These are phyloP conservation scores for Drosophila percnosoma DNA, from an alignment of 2,888 invertebrate genomes.

Conservation along the genomic window DNA sequence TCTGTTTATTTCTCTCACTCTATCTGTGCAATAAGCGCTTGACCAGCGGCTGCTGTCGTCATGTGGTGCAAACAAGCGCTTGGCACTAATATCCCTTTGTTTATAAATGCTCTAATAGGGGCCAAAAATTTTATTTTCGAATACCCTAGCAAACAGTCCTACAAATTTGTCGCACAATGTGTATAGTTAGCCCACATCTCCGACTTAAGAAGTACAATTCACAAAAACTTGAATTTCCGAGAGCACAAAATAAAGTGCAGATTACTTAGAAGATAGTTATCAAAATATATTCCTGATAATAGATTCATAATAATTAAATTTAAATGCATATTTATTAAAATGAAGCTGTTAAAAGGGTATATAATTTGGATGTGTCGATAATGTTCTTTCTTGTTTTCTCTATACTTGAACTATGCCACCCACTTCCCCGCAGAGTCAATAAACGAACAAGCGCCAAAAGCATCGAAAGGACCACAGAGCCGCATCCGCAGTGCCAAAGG, in stretches of 20 bases:
- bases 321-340: not conserved
- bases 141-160: not conserved
- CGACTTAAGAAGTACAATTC: not conserved
- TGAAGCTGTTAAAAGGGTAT: not conserved
- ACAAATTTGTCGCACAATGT: not conserved
- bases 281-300: not conserved
- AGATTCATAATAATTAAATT: not conserved
- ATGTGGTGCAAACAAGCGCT: constrained; percentile 57
- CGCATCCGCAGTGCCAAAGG: constrained; percentile 35
- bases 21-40: constrained; percentile 41
- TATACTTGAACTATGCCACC: constrained; percentile 7
- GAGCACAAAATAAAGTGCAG: not conserved
- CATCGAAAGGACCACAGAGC: constrained; percentile 31
- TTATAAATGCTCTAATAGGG: constrained; percentile 80
- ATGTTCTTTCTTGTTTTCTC: constrained; percentile 19
- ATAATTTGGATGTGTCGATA: not conserved
- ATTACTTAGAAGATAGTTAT: not conserved
- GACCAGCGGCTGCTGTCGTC: constrained; percentile 50
- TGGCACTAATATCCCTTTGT: constrained; percentile 78
- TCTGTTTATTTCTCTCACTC: constrained; percentile 2
- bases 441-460: constrained; percentile 27
- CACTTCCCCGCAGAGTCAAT: not conserved
- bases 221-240: not conserved
- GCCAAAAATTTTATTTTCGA: constrained; percentile 65
- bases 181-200: not conserved